Evolutionary conservation across 2,797 vertebrate species (phyloP).

Genomic region (Apogon hyalosoma): DNA sequence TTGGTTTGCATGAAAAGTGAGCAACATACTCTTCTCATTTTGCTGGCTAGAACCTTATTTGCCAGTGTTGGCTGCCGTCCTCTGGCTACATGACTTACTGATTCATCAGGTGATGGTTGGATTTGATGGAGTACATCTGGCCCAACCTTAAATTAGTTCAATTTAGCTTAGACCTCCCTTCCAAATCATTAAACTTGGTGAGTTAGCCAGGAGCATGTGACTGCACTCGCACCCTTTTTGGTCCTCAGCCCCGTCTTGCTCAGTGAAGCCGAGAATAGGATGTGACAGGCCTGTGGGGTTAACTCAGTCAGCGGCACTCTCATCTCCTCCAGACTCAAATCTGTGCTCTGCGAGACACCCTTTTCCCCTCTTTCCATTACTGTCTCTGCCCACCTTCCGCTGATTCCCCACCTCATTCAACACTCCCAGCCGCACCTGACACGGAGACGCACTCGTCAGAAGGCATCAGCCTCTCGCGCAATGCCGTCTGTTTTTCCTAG

Average conservation of each 20-base stretch:
- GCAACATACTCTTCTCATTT: slow-evolving; percentile 51
- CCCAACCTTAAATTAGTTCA: slow-evolving; percentile 66
- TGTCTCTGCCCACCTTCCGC: slow-evolving; percentile 29
- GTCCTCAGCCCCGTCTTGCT: slow-evolving; percentile 73
- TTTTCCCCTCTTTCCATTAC: slow-evolving; percentile 41
- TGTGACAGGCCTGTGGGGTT: slow-evolving; percentile 82
- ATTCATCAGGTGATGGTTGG: slow-evolving; percentile 73
- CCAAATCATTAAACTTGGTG: slow-evolving; percentile 72
- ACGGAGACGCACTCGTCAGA: slow-evolving; percentile 26
- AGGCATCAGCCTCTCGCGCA: slow-evolving; percentile 22
- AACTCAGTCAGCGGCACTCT: slow-evolving; percentile 74
- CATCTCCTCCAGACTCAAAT: slow-evolving; percentile 69
- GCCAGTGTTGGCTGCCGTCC: slow-evolving; percentile 45
- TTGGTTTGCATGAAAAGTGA: slow-evolving; percentile 41
- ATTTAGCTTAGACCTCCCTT: slow-evolving; percentile 60
- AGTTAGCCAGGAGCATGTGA: slow-evolving; percentile 77
- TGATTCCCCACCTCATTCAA: slow-evolving; percentile 31
- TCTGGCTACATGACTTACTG: slow-evolving; percentile 58
- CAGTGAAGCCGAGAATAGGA: slow-evolving; percentile 83
- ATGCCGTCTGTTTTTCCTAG: slow-evolving; percentile 29
- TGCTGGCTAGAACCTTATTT: slow-evolving; percentile 40
- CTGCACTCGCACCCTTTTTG: slow-evolving; percentile 75
- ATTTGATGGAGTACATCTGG: slow-evolving; percentile 71
- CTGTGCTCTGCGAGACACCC: slow-evolving; percentile 44
- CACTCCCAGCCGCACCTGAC: slow-evolving; percentile 59